A percentile compares a stretch with the other conserved stretches of the same genome.
Conservation (phyloP, 2,888 invertebrate species). For the Leptopilina drosophilae region DNA sequence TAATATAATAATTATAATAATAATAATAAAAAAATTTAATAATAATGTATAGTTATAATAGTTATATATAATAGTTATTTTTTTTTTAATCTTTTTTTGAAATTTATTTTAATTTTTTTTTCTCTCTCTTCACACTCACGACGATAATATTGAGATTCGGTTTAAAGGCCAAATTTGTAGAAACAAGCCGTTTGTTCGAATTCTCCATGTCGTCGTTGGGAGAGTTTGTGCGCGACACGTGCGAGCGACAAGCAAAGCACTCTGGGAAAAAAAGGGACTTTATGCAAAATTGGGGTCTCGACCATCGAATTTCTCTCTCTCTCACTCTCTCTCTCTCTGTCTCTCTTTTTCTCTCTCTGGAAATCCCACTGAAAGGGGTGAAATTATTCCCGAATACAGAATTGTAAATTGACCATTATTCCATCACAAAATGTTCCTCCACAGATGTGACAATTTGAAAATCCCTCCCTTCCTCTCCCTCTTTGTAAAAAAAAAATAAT, state of each 20-base stretch:
- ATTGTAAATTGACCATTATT: slow-evolving; percentile 40
- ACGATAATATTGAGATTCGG: background rate
- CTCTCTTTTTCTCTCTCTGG: background rate
- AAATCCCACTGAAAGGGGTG: slow-evolving; percentile 31
- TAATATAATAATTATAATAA: no score
- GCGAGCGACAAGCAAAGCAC: slow-evolving; percentile 26
- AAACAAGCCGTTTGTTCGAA: slow-evolving; percentile 23
- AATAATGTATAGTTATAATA: no score
- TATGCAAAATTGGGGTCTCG: slow-evolving; percentile 32
- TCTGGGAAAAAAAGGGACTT: slow-evolving; percentile 15
- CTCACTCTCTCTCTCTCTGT: background rate
- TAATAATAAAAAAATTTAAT: no score
- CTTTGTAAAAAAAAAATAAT: background rate
- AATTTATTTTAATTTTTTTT: no score
- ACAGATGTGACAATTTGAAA: slow-evolving; percentile 25
- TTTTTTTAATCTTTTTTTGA: no score
- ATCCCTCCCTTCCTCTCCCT: background rate
- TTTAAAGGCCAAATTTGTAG: background rate
- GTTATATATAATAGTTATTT: no score
- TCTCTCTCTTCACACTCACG: background rate
- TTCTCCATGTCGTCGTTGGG: slow-evolving; percentile 8
- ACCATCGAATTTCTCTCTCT: background rate
- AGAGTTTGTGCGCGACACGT: slow-evolving; percentile 37
- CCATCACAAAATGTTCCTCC: slow-evolving; percentile 29
- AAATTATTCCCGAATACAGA: slow-evolving; percentile 39